phyloP scores from a whole-genome alignment of 2,113 vertebrate species.

The Myotis yumanensis region DNA sequence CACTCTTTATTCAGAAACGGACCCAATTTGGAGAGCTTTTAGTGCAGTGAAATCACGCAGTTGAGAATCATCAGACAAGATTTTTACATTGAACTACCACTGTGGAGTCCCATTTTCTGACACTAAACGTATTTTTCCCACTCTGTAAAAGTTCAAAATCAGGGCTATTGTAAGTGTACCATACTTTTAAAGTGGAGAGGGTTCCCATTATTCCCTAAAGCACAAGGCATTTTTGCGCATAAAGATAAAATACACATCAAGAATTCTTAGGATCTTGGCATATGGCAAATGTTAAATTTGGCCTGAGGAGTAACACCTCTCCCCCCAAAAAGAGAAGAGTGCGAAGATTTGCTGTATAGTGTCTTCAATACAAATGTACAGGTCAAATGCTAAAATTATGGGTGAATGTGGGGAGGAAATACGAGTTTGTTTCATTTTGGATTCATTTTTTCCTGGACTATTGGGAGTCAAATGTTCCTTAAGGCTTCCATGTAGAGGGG shows the following conservation, averaged over 20 bases:
- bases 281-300: conserved; percentile 64
- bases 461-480: not conserved
- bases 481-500: not conserved
- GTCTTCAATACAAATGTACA: conserved; percentile 12
- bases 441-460: not conserved
- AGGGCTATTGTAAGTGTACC: conserved; percentile 57
- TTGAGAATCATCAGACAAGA: conserved; percentile 71
- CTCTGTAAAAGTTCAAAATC: conserved; percentile 57
- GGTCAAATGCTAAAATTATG: not conserved
- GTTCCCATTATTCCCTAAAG: not conserved
- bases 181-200: conserved; percentile 38
- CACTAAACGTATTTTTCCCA: conserved; percentile 66
- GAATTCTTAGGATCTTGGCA: conserved; percentile 40
- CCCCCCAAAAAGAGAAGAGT: not conserved
- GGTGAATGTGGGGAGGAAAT: not conserved
- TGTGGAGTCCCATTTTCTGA: conserved; percentile 51
- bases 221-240: conserved; percentile 18
- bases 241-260: conserved; percentile 8
- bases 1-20: conserved; percentile 78
- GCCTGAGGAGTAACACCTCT: conserved; percentile 40
- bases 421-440: not conserved
- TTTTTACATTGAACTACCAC: conserved; percentile 65
- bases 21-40: conserved; percentile 79
- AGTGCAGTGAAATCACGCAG: conserved; percentile 76
- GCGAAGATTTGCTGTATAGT: not conserved